Base-by-base conservation (phyloP, 2,797 vertebrate genomes). In the Sciaenops ocellatus region DNA sequence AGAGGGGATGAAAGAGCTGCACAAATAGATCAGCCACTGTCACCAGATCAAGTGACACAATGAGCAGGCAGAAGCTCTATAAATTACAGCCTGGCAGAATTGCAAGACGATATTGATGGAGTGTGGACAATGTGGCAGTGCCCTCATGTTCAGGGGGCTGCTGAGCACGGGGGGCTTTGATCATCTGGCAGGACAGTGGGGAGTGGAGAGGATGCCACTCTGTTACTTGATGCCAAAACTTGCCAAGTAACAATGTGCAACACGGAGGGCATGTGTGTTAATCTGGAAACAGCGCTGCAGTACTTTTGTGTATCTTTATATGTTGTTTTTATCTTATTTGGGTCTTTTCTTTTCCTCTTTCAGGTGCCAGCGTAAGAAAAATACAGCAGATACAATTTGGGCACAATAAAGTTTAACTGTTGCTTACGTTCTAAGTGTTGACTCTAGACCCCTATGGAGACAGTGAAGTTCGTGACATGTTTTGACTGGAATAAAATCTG, bases 41-140 rank as follows among this genome's bases (percentile, higher is more conserved):
- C 90, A 86, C 82, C 79, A 76, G 87, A 94, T 91, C 89, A 75
- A 78, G 83, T 93, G 84, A 92, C 92, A 93, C 85, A 81, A 86
- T 78, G 86, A 62, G 71, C 76, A 20, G 78, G 69, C 42, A 28
- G 76, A 79, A 80, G 79, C 82, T 85, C 80, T 75, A 64, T 84
- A 86, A 93, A 93, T 91, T 82, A 90, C 79, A 80, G 65, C 69
- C 56, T 48, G 75, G 79, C 83, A 89, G 81, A 79, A 73, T 63
- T 57, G 85, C 64, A 68, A 42, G 83, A 76, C 51, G 80, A 63
- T 80, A 85, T 76, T 30, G 83, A 80, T 52, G 83, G 90, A 77
- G 85, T 72, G 87, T 22, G 30, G 85, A 88, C 85, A 86, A 86
- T 88, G 83, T 84, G 79, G 69, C 80, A 60, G 72, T 42, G 73